These are phyloP conservation scores for Isotomurus palustris DNA, from an alignment of 2,888 invertebrate genomes.

Conservation along the genomic window DNA sequence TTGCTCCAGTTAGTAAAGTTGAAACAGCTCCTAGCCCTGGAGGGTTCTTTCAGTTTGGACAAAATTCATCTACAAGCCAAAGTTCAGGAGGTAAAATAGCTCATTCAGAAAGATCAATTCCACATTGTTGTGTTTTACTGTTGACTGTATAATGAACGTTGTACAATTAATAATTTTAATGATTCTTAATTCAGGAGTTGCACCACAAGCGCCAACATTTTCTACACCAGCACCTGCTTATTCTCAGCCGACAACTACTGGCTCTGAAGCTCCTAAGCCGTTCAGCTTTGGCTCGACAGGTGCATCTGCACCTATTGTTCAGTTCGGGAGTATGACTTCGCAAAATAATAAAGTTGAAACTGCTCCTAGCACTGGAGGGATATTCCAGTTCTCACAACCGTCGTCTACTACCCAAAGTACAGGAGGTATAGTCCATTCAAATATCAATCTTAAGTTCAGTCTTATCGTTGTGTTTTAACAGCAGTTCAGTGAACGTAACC, in stretches of 20 bases:
- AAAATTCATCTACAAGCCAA: neutral
- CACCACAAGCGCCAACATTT: neutral
- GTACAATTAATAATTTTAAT: no score
- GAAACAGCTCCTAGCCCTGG: neutral
- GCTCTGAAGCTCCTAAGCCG: neutral
- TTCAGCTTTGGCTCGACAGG: neutral
- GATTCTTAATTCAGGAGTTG: no score
- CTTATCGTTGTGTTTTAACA: no score
- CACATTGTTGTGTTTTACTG: no score
- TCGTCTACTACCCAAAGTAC: neutral
- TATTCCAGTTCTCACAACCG: slow-evolving; percentile 6
- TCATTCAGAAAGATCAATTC: neutral
- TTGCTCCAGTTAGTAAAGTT: neutral
- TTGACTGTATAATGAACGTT: no score
- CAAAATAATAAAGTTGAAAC: neutral
- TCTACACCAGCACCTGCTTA: neutral
- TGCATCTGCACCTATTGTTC: no score
- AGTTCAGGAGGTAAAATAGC: no score
- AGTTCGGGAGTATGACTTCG: neutral
- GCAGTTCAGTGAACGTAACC: no score
- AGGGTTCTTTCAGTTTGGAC: slow-evolving; percentile 11
- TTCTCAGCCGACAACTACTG: neutral
- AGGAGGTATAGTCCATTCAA: no score
- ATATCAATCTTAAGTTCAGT: no score
- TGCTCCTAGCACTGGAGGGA: neutral